Base-by-base conservation (phyloP, 2,113 vertebrate genomes). In the Eulemur macaco region DNA sequence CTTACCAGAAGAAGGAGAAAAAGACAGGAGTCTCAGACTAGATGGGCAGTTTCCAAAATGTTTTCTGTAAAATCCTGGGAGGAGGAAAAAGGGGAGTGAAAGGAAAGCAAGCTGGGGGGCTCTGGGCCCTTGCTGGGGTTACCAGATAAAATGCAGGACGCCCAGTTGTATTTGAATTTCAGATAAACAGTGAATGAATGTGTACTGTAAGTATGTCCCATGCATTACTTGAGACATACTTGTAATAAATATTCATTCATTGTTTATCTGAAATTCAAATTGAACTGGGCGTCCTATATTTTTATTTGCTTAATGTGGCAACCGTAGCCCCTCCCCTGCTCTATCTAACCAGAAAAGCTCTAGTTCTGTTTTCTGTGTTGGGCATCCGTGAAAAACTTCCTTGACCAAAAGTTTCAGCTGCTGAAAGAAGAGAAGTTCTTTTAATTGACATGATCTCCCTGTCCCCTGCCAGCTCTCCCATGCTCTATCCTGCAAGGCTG, bases 361-460 rank as follows among this genome's bases (percentile, higher is more conserved):
- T 20, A 25, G n/a, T 78, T 63, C 60, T 83, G 5, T 47, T 63
- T 77, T 63, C 69, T 74, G 78, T 5, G 1, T 27, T 23, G 34
- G 11, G 39, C 23, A 42, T 42, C 15, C 13, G 27, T 64, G 77
- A 27, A 64, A 77, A 78, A 15, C 54, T 66, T 91, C 60, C 64
- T 25, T 71, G 31, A 66, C n/a, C 34, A 25, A n/a, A 73, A 71
- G 39, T 73, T 88, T 56, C 45, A 50, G 78, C 78, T 45, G 34
- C 60, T 69, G 15, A 39, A 18, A 47, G n/a, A 69, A 47, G 39
- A 42, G 8, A 64, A 86, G n/a, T 31, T 8, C 29, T 68, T 63
- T 17, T 21, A 4, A 47, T 3, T 20, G 6, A 6, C 6, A 0
- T 3, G 29, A 47, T 50, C 34, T 29, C 88, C 47, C 31, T 0